Percentiles rank a stretch among this genome's conserved stretches.
phyloP scores from a whole-genome alignment of 2,113 vertebrate genomes.

The Paracanthobrama guichenoti region DNA sequence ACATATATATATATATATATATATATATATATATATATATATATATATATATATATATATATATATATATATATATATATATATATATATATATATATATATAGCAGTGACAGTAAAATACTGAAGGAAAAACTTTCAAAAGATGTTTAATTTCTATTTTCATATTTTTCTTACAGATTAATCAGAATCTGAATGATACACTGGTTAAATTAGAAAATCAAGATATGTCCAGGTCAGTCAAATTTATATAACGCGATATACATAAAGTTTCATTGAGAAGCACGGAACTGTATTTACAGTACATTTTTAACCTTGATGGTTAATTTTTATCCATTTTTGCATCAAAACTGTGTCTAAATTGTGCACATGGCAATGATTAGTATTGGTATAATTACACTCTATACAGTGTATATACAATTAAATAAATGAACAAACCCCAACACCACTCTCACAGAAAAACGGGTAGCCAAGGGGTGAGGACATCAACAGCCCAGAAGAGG shows the following conservation, averaged over 20 bases:
- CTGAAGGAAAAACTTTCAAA: background rate
- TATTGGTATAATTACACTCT: constrained; percentile 1
- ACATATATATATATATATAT: background rate
- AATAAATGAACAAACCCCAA: constrained; percentile 55
- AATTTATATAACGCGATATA: background rate
- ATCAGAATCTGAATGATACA: constrained; percentile 86
- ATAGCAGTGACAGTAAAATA: background rate
- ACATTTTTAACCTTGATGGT: background rate
- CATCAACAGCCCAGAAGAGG: constrained; percentile 71
- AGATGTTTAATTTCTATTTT: background rate
- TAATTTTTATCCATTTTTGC: background rate
- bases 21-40: background rate
- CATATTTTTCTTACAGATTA: constrained; percentile 80
- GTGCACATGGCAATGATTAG: constrained; percentile 6
- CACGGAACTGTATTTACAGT: background rate
- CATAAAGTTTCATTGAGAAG: background rate
- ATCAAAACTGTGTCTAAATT: background rate
- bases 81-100: background rate
- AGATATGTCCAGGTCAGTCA: constrained; percentile 74
- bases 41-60: background rate
- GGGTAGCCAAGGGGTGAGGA: constrained; percentile 63
- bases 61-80: background rate
- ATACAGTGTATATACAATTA: constrained; percentile 33
- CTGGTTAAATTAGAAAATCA: constrained; percentile 85
- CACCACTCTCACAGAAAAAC: constrained; percentile 73